These are phyloP conservation scores for Nettapus auritus DNA, from an alignment of 2,113 vertebrate genomes.

Conservation along the genomic window DNA sequence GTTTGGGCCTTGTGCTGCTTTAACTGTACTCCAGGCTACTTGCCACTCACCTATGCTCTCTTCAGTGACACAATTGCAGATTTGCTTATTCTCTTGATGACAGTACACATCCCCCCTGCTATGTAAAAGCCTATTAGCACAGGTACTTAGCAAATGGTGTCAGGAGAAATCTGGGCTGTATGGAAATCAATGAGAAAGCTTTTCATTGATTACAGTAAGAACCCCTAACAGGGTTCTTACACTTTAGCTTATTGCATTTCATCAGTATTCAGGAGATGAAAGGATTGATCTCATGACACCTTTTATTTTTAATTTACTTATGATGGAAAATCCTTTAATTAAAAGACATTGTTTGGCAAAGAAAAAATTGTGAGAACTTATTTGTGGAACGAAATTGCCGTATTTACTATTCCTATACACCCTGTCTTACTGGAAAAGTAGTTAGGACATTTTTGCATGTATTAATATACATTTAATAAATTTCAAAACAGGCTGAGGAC, in stretches of 20 bases:
- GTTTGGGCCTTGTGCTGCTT: neutral
- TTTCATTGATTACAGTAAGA: neutral
- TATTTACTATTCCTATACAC: neutral
- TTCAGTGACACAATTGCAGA: neutral
- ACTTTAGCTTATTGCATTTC: neutral
- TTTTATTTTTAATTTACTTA: conserved; percentile 18
- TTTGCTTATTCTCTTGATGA: neutral
- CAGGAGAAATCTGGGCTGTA: neutral
- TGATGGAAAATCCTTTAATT: conserved; percentile 4
- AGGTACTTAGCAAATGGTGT: neutral
- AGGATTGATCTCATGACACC: neutral
- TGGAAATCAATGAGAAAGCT: conserved; percentile 32
- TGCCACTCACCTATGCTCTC: neutral
- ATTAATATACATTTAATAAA: neutral
- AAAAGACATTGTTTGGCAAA: neutral
- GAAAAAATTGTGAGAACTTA: neutral
- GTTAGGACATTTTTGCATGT: neutral
- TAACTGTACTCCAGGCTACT: neutral
- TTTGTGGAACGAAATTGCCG: neutral
- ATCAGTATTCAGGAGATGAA: neutral
- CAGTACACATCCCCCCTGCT: neutral
- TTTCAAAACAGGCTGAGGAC: neutral
- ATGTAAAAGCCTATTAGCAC: neutral
- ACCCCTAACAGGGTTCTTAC: neutral
- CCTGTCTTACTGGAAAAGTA: neutral